Evolutionary conservation across 2,888 invertebrate species (phyloP).

Genomic region (Aromia moschata): DNA sequence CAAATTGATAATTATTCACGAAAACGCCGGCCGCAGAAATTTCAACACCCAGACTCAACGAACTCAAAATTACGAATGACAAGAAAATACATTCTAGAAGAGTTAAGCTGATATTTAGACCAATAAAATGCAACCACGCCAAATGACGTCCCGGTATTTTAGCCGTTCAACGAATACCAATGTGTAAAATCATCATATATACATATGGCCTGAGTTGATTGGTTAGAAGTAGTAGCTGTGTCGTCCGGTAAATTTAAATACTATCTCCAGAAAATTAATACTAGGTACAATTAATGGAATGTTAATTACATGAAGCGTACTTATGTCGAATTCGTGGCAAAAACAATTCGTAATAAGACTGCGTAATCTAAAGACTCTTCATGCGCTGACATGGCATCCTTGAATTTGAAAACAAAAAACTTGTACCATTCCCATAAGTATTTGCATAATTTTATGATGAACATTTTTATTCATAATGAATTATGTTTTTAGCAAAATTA

Average conservation of each 20-base stretch:
- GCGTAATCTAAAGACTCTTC: too few species aligned
- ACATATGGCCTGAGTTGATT: conserved; percentile 58
- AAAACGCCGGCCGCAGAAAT: conserved; percentile 20
- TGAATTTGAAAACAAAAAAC: neutral
- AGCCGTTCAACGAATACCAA: conserved; percentile 41
- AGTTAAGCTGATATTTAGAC: conserved; percentile 31
- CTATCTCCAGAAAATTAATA: too few species aligned
- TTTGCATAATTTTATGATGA: neutral
- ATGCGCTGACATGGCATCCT: too few species aligned
- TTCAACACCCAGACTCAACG: conserved; percentile 13
- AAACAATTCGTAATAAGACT: too few species aligned
- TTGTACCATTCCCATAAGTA: neutral
- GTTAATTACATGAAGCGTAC: too few species aligned
- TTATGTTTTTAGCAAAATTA: too few species aligned
- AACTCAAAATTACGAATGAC: conserved; percentile 17
- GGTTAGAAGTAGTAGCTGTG: conserved; percentile 35
- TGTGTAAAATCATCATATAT: conserved; percentile 42
- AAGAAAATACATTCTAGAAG: conserved; percentile 32
- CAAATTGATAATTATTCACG: conserved; percentile 23
- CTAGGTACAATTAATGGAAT: too few species aligned
- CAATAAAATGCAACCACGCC: conserved; percentile 57
- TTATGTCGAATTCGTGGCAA: too few species aligned
- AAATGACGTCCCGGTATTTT: conserved; percentile 38
- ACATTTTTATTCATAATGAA: too few species aligned
- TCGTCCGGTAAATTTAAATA: conserved; percentile 25